Evolutionary conservation across 1,140 invertebrate genomes (phyloP).

Genomic region (Drosophila rufa): DNA sequence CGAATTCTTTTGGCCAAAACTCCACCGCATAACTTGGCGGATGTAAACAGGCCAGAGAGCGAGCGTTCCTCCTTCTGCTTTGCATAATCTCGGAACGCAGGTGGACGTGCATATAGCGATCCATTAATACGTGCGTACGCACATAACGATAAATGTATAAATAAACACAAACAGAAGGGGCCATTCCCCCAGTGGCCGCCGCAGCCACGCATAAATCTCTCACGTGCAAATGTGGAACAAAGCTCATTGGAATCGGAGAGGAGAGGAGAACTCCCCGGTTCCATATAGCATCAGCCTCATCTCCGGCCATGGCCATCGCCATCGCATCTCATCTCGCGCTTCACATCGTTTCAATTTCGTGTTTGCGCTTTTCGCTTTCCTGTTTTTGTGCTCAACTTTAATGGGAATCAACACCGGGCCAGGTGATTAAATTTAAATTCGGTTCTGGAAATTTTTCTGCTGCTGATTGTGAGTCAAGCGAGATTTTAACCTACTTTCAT

Average conservation of each 20-base stretch:
- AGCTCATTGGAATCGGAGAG: slow-evolving; percentile 32
- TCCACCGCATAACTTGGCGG: slow-evolving; percentile 38
- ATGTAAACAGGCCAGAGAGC: slow-evolving; percentile 47
- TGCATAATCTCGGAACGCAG: slow-evolving; percentile 66
- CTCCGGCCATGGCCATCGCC: slow-evolving; percentile 17
- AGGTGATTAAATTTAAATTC: slow-evolving; percentile 56
- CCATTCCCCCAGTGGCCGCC: slow-evolving; percentile 24
- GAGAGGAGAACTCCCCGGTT: slow-evolving; percentile 18
- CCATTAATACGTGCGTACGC: slow-evolving; percentile 33
- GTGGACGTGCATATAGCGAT: slow-evolving; percentile 41
- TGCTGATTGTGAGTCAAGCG: slow-evolving; percentile 18
- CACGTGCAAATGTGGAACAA: slow-evolving; percentile 80
- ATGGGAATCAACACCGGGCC: slow-evolving; percentile 40
- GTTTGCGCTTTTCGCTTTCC: slow-evolving; percentile 41
- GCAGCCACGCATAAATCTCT: slow-evolving; percentile 77
- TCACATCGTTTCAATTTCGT: slow-evolving; percentile 49
- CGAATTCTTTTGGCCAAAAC: slow-evolving; percentile 48
- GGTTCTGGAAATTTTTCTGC: slow-evolving; percentile 36
- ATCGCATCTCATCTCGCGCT: slow-evolving; percentile 31
- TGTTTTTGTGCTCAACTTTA: slow-evolving; percentile 39
- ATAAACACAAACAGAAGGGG: slow-evolving; percentile 60
- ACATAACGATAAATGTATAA: slow-evolving; percentile 73
- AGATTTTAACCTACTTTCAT: slow-evolving; percentile 51
- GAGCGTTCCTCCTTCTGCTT: slow-evolving; percentile 36
- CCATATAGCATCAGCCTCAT: slow-evolving; percentile 7